Base-by-base conservation (phyloP, 2,113 vertebrate species). In the Hydropotes inermis region DNA sequence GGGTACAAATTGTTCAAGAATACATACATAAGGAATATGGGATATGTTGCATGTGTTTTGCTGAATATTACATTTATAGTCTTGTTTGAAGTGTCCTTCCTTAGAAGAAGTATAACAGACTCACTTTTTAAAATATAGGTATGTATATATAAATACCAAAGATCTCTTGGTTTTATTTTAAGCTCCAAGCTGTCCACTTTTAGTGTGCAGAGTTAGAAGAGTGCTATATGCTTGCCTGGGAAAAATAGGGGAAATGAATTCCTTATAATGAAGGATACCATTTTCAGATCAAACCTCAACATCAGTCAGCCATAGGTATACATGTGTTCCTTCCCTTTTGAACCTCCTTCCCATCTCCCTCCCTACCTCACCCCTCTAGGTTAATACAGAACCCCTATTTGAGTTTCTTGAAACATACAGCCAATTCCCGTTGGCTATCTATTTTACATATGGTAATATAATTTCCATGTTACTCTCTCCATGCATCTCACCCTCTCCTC, bases 111-210 rank as follows among this genome's bases (percentile, higher is more conserved):
- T 55, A 36, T 58, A 93, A 17, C 13, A 93, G n/a, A 83, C 21
- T 94, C 84, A 39, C 78, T 74, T 95, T 95, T 96, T 50, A 7
- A 85, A 94, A 89, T 86, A 83, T 57, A 76, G 36, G 11, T 79
- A n/a, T 52, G 7, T 55, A 55, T 64, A 25, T 57, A 19, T 54
- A 90, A 84, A 70, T 81, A 95, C 14, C 21, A 39, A 76, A 61
- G 14, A 85, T 21, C 47, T 94, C 58, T 93, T 94, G 39, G n/a
- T 76, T 93, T 94, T 97, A 58, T 92, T 96, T 95, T 95, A 58
- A 88, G 90, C 36, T 89, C 55, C 36, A 91, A 61, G 30, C 61
- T 92, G 64, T 89, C 79, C n/a, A 67, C 36, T 74, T 87, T 86
- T 28, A 70, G 27, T 58, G 19, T 89, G 23, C 50, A 55, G 55